A percentile compares a stretch with the other conserved stretches of the same genome.
phyloP scores from a whole-genome alignment of 2,888 invertebrate species.

The Scaeva pyrastri region DNA sequence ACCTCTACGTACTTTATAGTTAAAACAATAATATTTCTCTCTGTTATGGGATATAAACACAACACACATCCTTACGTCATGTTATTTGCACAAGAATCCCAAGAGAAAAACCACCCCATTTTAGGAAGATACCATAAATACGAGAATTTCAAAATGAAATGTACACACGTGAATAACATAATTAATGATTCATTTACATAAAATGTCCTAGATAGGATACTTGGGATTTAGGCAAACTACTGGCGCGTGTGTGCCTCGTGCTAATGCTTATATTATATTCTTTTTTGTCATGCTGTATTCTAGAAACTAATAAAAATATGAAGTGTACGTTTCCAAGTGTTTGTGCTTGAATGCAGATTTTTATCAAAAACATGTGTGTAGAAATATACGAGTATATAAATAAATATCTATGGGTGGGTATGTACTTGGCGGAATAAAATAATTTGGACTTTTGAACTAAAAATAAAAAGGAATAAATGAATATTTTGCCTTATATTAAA shows the following conservation, averaged over 20 bases:
- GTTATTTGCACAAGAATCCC: neutral
- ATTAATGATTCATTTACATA: conserved; percentile 70
- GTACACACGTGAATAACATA: conserved; percentile 70
- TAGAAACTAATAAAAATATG: conserved; percentile 21
- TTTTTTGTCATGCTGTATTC: conserved; percentile 17
- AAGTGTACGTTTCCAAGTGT: conserved; percentile 8
- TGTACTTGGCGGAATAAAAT: too few species aligned
- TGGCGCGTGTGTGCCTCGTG: conserved; percentile 30
- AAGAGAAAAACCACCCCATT: conserved; percentile 28
- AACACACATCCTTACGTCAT: neutral
- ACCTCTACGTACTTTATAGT: neutral
- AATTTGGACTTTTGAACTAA: too few species aligned
- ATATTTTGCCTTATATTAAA: too few species aligned
- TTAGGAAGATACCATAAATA: neutral
- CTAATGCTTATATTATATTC: neutral
- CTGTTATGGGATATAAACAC: neutral
- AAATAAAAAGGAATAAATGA: too few species aligned
- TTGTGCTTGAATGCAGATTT: conserved; percentile 1
- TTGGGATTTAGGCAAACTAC: conserved; percentile 52
- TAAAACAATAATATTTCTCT: conserved; percentile 3
- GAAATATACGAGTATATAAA: too few species aligned
- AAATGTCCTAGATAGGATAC: conserved; percentile 58
- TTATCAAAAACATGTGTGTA: neutral
- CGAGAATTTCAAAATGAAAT: conserved; percentile 55
- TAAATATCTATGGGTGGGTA: too few species aligned